Conservation (phyloP, 1,140 invertebrate genomes). For the Scaptodrosophila lebanonensis region DNA sequence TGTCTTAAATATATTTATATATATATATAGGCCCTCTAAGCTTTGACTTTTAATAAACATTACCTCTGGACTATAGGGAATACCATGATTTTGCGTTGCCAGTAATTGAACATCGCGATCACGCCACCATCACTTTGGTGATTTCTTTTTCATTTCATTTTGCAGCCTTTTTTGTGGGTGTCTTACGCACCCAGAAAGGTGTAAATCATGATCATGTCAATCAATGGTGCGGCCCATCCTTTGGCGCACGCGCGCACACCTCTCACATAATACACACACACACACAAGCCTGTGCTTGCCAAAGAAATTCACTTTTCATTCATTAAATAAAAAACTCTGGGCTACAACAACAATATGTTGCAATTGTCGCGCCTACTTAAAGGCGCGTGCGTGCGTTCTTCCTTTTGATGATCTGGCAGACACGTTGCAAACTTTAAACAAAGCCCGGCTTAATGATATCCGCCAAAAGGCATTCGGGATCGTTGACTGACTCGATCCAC, state of each 20-base stretch:
- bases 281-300: no score
- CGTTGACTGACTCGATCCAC: no score
- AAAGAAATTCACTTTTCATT: constrained; percentile 53
- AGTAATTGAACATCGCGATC: constrained; percentile 2
- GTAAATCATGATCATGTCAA: constrained; percentile 76
- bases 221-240: constrained; percentile 55
- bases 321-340: constrained; percentile 25
- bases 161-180: constrained; percentile 46
- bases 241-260: constrained; percentile 43
- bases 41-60: no score
- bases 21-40: no score
- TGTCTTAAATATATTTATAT: no score
- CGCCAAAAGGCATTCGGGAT: constrained; percentile 30
- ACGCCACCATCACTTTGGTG: not conserved
- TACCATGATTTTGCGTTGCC: no score
- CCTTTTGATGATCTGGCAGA: constrained; percentile 28
- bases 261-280: constrained; percentile 21
- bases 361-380: constrained; percentile 74
- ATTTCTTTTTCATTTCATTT: not conserved
- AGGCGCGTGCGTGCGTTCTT: constrained; percentile 15
- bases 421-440: no score
- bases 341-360: constrained; percentile 64
- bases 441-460: constrained; percentile 73
- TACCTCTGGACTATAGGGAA: no score
- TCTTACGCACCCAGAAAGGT: constrained; percentile 75